Evolutionary conservation across 2,797 vertebrate species (phyloP).

Genomic region (Eulemur albifrons): DNA sequence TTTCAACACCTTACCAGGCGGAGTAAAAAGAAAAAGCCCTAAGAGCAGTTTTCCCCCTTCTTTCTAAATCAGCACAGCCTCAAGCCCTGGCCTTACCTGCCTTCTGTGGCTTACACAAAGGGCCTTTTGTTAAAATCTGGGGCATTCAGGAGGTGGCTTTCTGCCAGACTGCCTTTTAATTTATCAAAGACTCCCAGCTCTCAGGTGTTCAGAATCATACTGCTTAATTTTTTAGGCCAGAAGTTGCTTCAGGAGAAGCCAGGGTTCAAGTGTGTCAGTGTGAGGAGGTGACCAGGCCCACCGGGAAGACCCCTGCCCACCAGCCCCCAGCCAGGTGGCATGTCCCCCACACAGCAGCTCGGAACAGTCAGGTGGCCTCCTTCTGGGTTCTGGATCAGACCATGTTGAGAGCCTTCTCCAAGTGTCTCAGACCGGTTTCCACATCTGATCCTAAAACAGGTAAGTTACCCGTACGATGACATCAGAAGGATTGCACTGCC

Average conservation of each 20-base stretch:
- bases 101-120: constrained; percentile 25
- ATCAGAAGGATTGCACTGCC: not conserved
- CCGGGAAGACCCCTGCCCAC: accelerated
- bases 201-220: constrained; percentile 53
- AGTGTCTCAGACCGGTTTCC: not conserved
- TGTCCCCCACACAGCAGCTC: not conserved
- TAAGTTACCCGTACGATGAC: too few species aligned
- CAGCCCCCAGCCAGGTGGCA: accelerated
- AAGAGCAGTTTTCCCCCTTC: not conserved
- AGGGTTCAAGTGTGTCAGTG: not conserved
- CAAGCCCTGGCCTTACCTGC: not conserved
- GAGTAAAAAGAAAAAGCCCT: not conserved
- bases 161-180: constrained; percentile 50
- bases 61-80: not conserved
- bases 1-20: not conserved
- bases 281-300: not conserved
- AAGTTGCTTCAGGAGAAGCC: constrained; percentile 2
- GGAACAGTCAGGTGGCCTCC: not conserved
- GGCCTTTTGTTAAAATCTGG: constrained; percentile 63
- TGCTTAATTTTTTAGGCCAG: constrained; percentile 39
- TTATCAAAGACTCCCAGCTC: not conserved
- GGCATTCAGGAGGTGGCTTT: not conserved
- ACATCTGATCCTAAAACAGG: not conserved
- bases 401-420: not conserved
- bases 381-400: not conserved